phyloP scores from a whole-genome alignment of 2,113 vertebrate genomes.

The Carassius auratus region DNA sequence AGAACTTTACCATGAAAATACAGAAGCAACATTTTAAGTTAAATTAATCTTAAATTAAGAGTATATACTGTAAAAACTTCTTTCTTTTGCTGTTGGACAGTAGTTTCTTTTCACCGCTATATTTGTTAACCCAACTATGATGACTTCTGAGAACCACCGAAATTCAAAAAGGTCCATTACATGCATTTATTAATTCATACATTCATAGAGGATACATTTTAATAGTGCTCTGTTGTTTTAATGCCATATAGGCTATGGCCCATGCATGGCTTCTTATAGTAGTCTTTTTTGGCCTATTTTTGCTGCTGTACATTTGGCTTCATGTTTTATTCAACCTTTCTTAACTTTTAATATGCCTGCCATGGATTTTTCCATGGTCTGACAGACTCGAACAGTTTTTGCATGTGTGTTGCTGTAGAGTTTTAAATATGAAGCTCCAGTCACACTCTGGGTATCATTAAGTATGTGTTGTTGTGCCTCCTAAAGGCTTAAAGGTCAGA shows the following conservation, averaged over 20 bases:
- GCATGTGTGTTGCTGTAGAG: neutral
- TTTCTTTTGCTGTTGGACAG: no score
- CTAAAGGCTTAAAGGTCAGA: neutral
- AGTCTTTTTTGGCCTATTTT: constrained; percentile 16
- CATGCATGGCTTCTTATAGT: neutral
- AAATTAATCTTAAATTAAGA: no score
- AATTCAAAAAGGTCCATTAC: no score
- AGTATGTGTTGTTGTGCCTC: neutral
- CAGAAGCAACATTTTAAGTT: no score
- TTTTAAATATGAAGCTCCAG: neutral
- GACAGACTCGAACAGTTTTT: neutral
- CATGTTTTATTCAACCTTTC: constrained; percentile 25
- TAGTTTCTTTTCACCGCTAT: no score
- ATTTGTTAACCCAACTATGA: no score
- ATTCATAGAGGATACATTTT: neutral
- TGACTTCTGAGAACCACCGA: no score
- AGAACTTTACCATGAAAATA: no score
- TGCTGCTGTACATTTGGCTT: constrained; percentile 1
- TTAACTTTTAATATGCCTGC: neutral
- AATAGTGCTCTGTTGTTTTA: neutral
- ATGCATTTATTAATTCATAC: no score
- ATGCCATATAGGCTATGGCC: neutral
- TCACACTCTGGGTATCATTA: neutral
- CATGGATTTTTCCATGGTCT: neutral
- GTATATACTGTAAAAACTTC: no score